Conservation (phyloP, 2,888 invertebrate species). For the Harpalus rubripes region DNA sequence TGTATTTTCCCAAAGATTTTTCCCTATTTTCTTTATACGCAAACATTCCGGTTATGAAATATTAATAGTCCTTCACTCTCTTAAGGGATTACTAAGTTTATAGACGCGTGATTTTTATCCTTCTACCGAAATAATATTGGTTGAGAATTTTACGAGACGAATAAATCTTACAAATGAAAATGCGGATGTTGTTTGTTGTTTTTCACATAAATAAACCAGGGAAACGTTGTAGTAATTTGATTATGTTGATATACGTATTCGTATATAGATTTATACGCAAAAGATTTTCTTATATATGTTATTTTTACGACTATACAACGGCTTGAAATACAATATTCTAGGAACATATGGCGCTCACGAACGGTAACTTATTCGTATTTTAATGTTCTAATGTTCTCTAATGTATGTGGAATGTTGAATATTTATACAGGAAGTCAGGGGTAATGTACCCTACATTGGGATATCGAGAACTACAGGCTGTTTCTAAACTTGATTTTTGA, state of each 20-base stretch:
- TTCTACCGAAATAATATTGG: conserved; percentile 20
- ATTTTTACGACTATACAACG: not conserved
- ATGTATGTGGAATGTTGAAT: too few relatives aligned
- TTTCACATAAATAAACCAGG: conserved; percentile 5
- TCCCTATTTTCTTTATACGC: conserved; percentile 10
- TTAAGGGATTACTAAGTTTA: conserved; percentile 25
- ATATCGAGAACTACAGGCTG: too few relatives aligned
- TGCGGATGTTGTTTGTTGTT: conserved; percentile 14
- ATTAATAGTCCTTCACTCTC: conserved; percentile 35
- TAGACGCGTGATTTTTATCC: conserved; percentile 27
- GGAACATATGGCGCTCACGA: too few relatives aligned
- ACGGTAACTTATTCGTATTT: too few relatives aligned
- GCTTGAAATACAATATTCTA: not conserved
- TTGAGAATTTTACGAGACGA: conserved; percentile 4
- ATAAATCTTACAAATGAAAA: conserved; percentile 30
- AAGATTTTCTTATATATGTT: not conserved
- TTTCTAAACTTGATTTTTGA: too few relatives aligned
- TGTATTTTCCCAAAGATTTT: conserved; percentile 40
- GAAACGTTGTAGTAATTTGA: conserved; percentile 7
- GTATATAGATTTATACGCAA: not conserved
- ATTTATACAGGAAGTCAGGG: too few relatives aligned
- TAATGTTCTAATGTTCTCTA: too few relatives aligned
- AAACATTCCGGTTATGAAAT: conserved; percentile 39
- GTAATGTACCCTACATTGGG: too few relatives aligned
- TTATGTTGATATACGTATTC: not conserved